These are phyloP conservation scores for Triops cancriformis DNA, from an alignment of 1,140 invertebrate species.

Conservation along the genomic window DNA sequence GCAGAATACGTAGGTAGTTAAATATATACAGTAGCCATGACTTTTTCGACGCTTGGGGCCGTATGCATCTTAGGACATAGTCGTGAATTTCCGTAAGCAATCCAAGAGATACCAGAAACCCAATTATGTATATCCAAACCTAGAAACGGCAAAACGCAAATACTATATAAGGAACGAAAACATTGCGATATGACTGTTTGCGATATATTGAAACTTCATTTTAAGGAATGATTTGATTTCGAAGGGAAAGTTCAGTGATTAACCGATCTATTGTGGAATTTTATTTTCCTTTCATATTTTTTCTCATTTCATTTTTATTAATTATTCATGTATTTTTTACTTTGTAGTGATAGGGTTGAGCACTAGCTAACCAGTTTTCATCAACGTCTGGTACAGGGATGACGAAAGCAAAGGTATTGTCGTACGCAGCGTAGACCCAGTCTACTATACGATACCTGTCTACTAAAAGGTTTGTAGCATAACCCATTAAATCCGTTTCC, in stretches of 20 bases:
- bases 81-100: neutral
- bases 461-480: no score
- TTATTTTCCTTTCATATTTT: no score
- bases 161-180: no score
- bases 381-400: neutral
- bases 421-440: neutral
- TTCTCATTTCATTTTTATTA: no score
- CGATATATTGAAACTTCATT: no score
- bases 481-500: no score
- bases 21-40: neutral
- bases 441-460: neutral
- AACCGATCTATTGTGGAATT: no score
- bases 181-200: no score
- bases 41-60: neutral
- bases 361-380: neutral
- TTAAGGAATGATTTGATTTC: no score
- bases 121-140: neutral
- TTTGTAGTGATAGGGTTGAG: neutral
- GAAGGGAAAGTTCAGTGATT: no score
- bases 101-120: neutral
- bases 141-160: neutral
- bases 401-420: neutral
- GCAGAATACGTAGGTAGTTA: neutral
- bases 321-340: neutral
- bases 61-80: neutral